phyloP scores from a whole-genome alignment of 2,888 invertebrate species.

The Erebia aethiops region DNA sequence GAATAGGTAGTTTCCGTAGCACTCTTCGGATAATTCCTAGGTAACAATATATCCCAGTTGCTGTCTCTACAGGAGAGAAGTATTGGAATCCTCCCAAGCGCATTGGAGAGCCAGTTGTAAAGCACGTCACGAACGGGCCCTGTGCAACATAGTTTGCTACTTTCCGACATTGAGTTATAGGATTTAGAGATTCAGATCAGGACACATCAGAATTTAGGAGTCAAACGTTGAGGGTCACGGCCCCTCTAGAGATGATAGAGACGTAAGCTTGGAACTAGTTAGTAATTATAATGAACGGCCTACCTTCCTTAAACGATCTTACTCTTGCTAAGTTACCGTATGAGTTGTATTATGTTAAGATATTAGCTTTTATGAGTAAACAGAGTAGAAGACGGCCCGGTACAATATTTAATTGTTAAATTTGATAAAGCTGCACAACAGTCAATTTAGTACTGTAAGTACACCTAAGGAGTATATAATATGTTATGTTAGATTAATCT shows the following conservation, averaged over 20 bases:
- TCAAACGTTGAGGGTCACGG: too few relatives aligned
- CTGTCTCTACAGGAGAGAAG: neutral
- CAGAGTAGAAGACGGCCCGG: too few relatives aligned
- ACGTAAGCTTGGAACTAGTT: neutral
- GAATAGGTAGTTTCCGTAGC: neutral
- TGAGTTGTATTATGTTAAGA: too few relatives aligned
- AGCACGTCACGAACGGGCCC: conserved; percentile 20
- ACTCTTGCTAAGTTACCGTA: too few relatives aligned
- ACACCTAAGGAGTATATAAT: too few relatives aligned
- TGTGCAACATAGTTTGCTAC: conserved; percentile 21
- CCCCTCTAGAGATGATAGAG: neutral
- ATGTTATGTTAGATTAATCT: too few relatives aligned
- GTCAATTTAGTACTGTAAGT: too few relatives aligned
- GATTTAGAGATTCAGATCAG: neutral
- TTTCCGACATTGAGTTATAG: neutral
- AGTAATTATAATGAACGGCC: too few relatives aligned
- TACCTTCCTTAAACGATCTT: too few relatives aligned
- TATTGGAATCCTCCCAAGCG: conserved; percentile 18
- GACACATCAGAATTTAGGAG: neutral
- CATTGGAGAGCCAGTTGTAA: conserved; percentile 25
- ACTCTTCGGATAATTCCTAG: neutral
- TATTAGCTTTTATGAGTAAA: too few relatives aligned
- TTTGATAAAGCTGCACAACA: too few relatives aligned
- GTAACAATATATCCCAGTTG: conserved; percentile 1
- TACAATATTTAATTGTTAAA: too few relatives aligned